Evolutionary conservation across 2,113 vertebrate genomes (phyloP), one percentile per base, ranked within the genome.

Genomic region (Nothobranchius kuhntae): DNA sequence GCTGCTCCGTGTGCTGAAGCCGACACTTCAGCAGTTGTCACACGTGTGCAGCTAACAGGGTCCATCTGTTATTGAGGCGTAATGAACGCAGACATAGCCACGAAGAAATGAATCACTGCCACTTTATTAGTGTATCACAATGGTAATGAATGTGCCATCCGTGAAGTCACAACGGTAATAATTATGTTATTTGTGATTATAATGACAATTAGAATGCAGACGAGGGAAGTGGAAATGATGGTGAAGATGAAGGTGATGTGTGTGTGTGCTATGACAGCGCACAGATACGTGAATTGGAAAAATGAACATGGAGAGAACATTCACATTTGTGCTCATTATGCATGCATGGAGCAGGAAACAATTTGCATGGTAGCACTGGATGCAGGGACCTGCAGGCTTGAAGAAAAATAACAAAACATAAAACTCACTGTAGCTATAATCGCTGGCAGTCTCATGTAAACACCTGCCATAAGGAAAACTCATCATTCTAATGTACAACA

Each of bases 401-500:
- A 3, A 57, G 61, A 62, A 61, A 78, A 68, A 75, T 30, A 72
- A 57, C 48, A 61, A 80, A 79, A 77, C 61, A 74, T 77, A 71
- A 51, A 78, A 81, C 76, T 71, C 61, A 64, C 50, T 35, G 24
- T 45, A 36, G 55, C 38, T 61, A 14, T 78, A 77, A 82, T 74
- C 83, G 84, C 80, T 80, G 84, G 85, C 86, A 82, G 77, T 52
- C 78, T 66, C 69, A 60, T 61, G 77, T 81, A 86, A 90, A 90
- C 87, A 89, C 74, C 85, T 83, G 85, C 67, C 86, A 87, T 87
- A 91, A 83, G 79, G 83, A 90, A 95, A 94, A 95, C 88, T 94
- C 95, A 95, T 96, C 94, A 80, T 92, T 92, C 89, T 92, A 90
- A 91, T 81, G 87, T 85, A 86, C 89, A 91, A 89, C 85, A 89